Evolutionary conservation across 2,888 invertebrate genomes (phyloP).

Genomic region (Cerastis rubricosa): DNA sequence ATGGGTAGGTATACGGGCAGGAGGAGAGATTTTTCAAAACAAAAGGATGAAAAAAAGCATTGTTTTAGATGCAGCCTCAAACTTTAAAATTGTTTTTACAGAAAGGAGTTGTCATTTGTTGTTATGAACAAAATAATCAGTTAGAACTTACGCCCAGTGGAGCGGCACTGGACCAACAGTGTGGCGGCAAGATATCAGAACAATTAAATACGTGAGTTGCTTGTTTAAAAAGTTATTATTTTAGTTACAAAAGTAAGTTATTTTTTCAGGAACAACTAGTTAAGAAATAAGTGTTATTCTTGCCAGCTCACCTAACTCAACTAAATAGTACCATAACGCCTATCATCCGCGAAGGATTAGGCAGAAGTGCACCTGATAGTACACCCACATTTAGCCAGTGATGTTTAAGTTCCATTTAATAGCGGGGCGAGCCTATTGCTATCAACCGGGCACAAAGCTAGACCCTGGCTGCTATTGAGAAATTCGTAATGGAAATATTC

Average conservation of each 20-base stretch:
- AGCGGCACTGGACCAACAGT: slow-evolving; percentile 87
- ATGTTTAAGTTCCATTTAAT: not conserved
- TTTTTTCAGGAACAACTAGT: not conserved
- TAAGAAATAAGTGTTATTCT: not conserved
- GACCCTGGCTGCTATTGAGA: too few relatives aligned
- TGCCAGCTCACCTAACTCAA: not conserved
- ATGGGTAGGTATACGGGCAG: too few relatives aligned
- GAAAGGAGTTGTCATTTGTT: slow-evolving; percentile 91
- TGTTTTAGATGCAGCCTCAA: not conserved
- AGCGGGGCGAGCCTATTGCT: not conserved
- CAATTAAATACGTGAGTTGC: slow-evolving; percentile 87
- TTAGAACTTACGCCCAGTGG: slow-evolving; percentile 88
- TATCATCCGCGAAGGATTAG: not conserved
- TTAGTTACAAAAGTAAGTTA: too few relatives aligned
- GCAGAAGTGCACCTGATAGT: not conserved
- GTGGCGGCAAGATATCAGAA: slow-evolving; percentile 87
- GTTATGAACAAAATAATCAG: slow-evolving; percentile 82
- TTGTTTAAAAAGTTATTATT: not conserved
- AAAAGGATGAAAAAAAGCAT: not conserved
- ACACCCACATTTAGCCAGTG: not conserved
- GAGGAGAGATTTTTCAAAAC: not conserved
- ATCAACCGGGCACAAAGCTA: too few relatives aligned
- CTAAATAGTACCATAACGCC: not conserved
- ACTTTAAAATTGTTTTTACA: slow-evolving; percentile 65
- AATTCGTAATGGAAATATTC: too few relatives aligned